phyloP scores from a whole-genome alignment of 2,888 invertebrate genomes.

The Priapulus caudatus region DNA sequence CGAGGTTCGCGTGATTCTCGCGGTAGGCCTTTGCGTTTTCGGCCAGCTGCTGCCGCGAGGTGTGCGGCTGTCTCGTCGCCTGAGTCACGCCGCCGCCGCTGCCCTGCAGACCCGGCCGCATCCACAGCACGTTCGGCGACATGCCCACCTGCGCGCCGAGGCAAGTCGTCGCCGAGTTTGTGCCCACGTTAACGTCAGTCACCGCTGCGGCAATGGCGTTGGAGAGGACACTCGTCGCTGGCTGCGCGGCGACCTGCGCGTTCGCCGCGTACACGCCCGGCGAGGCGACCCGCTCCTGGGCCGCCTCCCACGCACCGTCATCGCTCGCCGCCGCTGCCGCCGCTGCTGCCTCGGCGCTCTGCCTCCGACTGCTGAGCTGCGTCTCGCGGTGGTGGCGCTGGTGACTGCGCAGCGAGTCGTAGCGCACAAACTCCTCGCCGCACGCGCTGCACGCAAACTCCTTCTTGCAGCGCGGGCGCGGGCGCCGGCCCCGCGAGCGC shows the following conservation, averaged over 20 bases:
- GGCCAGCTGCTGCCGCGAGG: background rate
- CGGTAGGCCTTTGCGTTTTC: background rate
- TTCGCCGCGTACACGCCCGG: background rate
- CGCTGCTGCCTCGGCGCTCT: constrained; percentile 13
- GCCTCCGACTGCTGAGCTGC: constrained; percentile 21
- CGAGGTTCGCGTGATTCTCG: background rate
- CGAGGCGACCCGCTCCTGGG: background rate
- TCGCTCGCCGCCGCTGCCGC: background rate
- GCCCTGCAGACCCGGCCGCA: too few species aligned
- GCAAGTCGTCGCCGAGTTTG: background rate
- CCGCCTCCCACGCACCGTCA: constrained; percentile 23
- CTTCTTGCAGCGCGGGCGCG: constrained; percentile 26
- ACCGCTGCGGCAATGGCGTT: too few species aligned
- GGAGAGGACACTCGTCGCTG: background rate
- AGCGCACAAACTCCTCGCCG: constrained; percentile 37
- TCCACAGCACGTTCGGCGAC: too few species aligned
- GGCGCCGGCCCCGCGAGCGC: constrained; percentile 5
- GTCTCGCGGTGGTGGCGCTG: constrained; percentile 34
- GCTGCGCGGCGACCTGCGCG: too few species aligned
- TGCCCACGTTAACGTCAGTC: too few species aligned
- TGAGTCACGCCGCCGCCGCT: background rate
- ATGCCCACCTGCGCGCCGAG: too few species aligned
- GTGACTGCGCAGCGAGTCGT: constrained; percentile 40
- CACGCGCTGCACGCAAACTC: constrained; percentile 35
- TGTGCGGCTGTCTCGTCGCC: background rate